Evolutionary conservation across 1,140 invertebrate genomes (phyloP), one percentile per base, ranked within the genome.

Genomic region (Pemphigus obesinymphae): DNA sequence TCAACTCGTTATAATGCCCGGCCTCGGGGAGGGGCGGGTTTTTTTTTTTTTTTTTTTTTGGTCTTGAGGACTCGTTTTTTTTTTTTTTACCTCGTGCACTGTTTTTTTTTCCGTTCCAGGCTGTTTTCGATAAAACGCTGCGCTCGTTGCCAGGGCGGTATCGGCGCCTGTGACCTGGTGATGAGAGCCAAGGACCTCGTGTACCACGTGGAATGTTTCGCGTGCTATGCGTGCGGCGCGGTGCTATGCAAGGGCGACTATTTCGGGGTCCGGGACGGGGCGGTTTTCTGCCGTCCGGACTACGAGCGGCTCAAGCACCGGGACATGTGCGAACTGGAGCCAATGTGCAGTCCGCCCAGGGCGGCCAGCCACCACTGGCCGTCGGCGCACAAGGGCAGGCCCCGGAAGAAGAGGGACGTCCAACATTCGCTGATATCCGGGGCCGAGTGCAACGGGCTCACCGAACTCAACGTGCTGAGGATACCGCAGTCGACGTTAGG

Each of bases 201-300:
- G 63, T 98, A 95, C 87, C 96, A 98, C 87, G 89, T 96, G 70
- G 91, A 93, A 82, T 98, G 96, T 88, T 98, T 98, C 89, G 93
- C 92, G 3, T 98, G 96, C 86, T 91, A 92, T 26, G 91, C 93
- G 73, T 97, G 96, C 88, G 92, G 94, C 76, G 89, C 90, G 17
- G 89, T 91, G 34, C 87, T 94, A 50, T 92, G 92, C 82, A 93
- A 93, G 86, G 93, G 96, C 40, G 96, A 97, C 87, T 93, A 96
- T 84, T 97, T 96, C 87, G 95, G 95, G 20, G 93, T 95, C 89
- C 89, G 92, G 20, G 85, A 84, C 48, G 85, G 85, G 40, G 84
- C 86, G 76, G 84, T 87, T 8, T 89, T 88, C 85, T 90, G 88
- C 86, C 89, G 90, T 85, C 89, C 89, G 29, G 91, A 92, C 87